Evolutionary conservation across 2,888 invertebrate species (phyloP).

Genomic region (Podabrus alpinus): DNA sequence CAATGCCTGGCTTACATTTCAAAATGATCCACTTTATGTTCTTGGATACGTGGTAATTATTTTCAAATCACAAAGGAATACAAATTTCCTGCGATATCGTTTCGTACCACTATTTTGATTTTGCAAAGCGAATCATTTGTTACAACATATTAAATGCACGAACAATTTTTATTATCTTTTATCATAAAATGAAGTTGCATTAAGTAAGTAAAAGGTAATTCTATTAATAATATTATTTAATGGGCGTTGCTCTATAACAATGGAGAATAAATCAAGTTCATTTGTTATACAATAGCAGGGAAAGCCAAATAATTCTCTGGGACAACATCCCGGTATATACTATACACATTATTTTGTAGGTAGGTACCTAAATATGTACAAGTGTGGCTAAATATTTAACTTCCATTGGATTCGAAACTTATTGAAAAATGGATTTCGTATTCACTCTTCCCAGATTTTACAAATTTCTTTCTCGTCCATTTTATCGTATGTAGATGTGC

Average conservation of each 20-base stretch:
- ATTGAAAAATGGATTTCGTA: no score
- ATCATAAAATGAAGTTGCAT: neutral
- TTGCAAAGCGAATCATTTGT: neutral
- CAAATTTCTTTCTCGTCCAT: no score
- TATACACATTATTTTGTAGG: no score
- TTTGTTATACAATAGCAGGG: neutral
- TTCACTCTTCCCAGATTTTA: no score
- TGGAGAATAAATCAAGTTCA: neutral
- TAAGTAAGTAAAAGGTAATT: neutral
- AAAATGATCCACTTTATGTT: neutral
- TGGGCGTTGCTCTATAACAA: neutral
- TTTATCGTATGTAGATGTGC: neutral
- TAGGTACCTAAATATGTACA: no score
- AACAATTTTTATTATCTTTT: neutral
- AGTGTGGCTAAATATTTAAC: neutral
- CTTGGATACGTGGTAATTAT: neutral
- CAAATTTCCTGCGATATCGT: neutral
- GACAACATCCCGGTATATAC: neutral
- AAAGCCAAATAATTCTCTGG: neutral
- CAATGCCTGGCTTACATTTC: neutral
- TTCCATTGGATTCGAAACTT: neutral
- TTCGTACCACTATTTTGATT: neutral
- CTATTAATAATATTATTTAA: neutral
- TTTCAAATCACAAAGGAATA: neutral
- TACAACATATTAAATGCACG: neutral